Evolutionary conservation across 2,797 vertebrate genomes (phyloP).

Genomic region (Oreochromis mossambicus): DNA sequence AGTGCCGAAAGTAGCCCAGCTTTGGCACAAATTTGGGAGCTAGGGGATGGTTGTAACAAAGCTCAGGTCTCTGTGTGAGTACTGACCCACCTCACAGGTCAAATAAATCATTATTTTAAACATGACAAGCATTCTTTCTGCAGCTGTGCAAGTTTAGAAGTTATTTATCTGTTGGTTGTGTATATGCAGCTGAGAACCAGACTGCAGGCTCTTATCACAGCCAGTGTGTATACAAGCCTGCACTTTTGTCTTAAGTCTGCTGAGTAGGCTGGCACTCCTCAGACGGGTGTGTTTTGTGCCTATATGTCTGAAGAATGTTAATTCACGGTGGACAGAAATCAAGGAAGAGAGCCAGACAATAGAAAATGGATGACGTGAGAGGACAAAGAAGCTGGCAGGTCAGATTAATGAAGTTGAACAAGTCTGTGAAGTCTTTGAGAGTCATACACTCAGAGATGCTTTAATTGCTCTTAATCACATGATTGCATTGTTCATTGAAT

Average conservation of each 20-base stretch:
- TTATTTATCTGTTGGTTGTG: background rate
- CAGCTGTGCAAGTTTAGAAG: background rate
- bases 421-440: constrained; percentile 12
- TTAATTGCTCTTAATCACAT: background rate
- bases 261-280: background rate
- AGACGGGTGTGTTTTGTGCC: background rate
- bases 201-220: background rate
- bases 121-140: background rate
- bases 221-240: background rate
- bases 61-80: background rate
- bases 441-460: background rate
- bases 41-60: background rate
- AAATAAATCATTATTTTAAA: background rate
- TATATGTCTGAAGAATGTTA: constrained; percentile 33
- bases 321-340: constrained; percentile 22
- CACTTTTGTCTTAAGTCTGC: background rate
- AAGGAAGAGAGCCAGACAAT: constrained; percentile 29
- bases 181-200: background rate
- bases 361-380: constrained; percentile 22
- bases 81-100: background rate
- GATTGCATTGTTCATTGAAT: background rate
- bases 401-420: constrained; percentile 31
- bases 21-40: background rate
- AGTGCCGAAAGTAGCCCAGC: background rate
- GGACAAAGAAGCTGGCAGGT: constrained; percentile 10